Evolutionary conservation across 2,113 vertebrate species (phyloP), one percentile per base, ranked within the genome.

Genomic region (Lepus timidus): DNA sequence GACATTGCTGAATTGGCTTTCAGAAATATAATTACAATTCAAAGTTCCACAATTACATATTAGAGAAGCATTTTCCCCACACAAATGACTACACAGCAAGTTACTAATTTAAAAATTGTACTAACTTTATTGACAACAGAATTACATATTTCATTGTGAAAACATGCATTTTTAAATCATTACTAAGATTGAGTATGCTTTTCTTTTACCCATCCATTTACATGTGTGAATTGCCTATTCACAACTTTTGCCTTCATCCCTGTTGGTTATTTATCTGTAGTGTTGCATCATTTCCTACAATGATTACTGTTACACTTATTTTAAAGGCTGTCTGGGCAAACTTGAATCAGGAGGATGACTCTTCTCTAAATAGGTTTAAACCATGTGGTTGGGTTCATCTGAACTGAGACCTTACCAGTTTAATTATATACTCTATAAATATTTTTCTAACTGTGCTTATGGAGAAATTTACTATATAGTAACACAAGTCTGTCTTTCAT

Each of bases 321-420:
- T 87, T 96, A 91, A 94, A 91, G 64, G 64, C 25, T 85, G 58
- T 79, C 87, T 86, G 70, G 64, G 75, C 10, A 91, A 73, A 93
- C 93, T 62, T 85, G 80, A 91, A 93, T 85, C 79, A 64, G 55
- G 10, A 94, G 36, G 73, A 88, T 74, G 36, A 93, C 75, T 86
- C 49, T 62, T 93, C 55, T 75, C 61, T 80, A 87, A 89, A 62
- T 80, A 89, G 70, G 7, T 75, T 95, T 89, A 84, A 96, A 86
- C 36, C 25, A 64, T 49, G 44, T 73, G 62, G 23, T 67, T 85
- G 49, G 17, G 64, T 83, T 86, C 12, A 91, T 93, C 68, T 88
- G 89, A 91, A 55, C 64, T 27, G 52, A 71, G n/a, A 85, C 80
- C 73, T 89, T 73, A 67, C 61, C 39, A 81, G 17, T 78, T 67